Percentiles rank a stretch among this genome's conserved stretches.
phyloP scores from a whole-genome alignment of 2,888 invertebrate genomes.

The Epistrophella euchroma region DNA sequence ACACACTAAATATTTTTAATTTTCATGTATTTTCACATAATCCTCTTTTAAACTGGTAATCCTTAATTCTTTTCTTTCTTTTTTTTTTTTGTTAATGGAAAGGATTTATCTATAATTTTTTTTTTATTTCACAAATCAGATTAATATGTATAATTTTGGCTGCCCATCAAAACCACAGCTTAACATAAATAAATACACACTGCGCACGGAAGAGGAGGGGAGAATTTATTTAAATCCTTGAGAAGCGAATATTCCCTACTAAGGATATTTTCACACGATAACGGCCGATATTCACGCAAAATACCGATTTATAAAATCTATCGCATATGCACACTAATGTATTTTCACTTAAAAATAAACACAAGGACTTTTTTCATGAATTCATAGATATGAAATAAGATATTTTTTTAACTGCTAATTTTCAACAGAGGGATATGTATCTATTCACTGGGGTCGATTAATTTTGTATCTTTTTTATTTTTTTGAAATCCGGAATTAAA shows the following conservation, averaged over 20 bases:
- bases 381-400: background rate
- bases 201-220: background rate
- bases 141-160: slow-evolving; percentile 41
- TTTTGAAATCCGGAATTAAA: slow-evolving; percentile 63
- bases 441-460: slow-evolving; percentile 38
- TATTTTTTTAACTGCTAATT: slow-evolving; percentile 18
- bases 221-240: slow-evolving; percentile 64
- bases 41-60: slow-evolving; percentile 70
- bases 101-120: slow-evolving; percentile 42
- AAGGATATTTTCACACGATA: slow-evolving; percentile 74
- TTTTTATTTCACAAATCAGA: slow-evolving; percentile 71
- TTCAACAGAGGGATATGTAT: slow-evolving; percentile 42
- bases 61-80: slow-evolving; percentile 30
- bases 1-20: slow-evolving; percentile 12
- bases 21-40: slow-evolving; percentile 60
- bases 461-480: slow-evolving; percentile 34
- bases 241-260: slow-evolving; percentile 55
- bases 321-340: slow-evolving; percentile 55
- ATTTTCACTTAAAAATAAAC: slow-evolving; percentile 25
- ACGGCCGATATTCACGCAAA: slow-evolving; percentile 74
- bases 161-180: slow-evolving; percentile 34
- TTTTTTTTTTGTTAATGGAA: slow-evolving; percentile 27
- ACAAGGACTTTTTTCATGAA: slow-evolving; percentile 23
- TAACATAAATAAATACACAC: slow-evolving; percentile 31
- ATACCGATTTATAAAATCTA: slow-evolving; percentile 70